These are phyloP conservation scores for Anagyrus pseudococci DNA, from an alignment of 2,888 invertebrate species.

Conservation along the genomic window DNA sequence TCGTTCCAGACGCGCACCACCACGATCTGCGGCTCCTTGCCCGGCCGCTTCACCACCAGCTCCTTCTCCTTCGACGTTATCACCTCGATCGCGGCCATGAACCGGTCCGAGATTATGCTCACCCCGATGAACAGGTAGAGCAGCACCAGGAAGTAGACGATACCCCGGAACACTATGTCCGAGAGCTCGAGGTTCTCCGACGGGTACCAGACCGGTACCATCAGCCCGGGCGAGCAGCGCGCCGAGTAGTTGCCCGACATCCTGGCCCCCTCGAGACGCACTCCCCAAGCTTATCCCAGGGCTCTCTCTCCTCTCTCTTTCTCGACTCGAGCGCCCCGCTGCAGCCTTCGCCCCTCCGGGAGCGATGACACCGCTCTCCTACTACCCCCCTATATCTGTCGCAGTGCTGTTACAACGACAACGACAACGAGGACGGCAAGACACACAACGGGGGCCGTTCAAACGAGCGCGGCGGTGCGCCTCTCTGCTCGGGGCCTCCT, in stretches of 20 bases:
- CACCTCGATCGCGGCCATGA: slow-evolving; percentile 99
- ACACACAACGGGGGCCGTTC: too few relatives aligned
- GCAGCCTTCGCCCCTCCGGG: too few relatives aligned
- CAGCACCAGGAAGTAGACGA: slow-evolving; percentile 88
- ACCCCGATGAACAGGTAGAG: slow-evolving; percentile 98
- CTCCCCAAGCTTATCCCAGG: too few relatives aligned
- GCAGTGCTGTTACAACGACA: too few relatives aligned
- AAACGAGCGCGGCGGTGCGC: too few relatives aligned
- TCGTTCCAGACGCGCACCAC: slow-evolving; percentile 99
- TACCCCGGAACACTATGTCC: slow-evolving; percentile 84
- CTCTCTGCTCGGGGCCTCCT: not conserved
- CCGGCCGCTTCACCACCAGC: slow-evolving; percentile 87
- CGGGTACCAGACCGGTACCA: slow-evolving; percentile 91
- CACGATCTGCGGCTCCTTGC: slow-evolving; percentile 86
- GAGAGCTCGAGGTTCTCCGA: slow-evolving; percentile 75
- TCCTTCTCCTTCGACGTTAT: slow-evolving; percentile 98
- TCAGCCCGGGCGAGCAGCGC: slow-evolving; percentile 81
- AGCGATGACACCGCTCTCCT: too few relatives aligned
- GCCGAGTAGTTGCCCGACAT: slow-evolving; percentile 56
- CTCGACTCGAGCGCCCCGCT: too few relatives aligned
- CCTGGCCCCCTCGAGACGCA: slow-evolving; percentile 34
- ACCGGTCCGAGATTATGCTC: slow-evolving; percentile 97
- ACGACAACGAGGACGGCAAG: too few relatives aligned
- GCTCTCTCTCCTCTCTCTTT: not conserved
- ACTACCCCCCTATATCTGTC: too few relatives aligned